Evolutionary conservation across 2,888 invertebrate genomes (phyloP), one percentile per base, ranked within the genome.

Genomic region (Sarcophaga subvicina): DNA sequence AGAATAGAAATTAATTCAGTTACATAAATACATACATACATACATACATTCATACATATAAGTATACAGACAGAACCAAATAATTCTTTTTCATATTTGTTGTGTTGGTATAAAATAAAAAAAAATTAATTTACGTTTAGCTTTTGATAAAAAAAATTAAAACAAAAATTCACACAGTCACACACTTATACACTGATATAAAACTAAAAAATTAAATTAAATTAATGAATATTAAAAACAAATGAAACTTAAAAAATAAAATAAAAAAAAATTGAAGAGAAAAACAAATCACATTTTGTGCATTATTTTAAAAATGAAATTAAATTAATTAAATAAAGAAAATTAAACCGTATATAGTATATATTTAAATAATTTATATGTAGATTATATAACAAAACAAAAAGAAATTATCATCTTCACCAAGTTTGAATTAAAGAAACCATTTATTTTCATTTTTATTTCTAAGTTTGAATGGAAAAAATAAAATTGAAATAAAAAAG

Each of bases 241-340:
- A 76, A 64, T 45, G 10, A 85, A 72, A 69, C 69, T 71, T 67
- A 66, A 71, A 85, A 75, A 80, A 64, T 67, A 66, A 64, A 63
- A 83, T 81, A n/a, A 11, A n/a, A 72, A 70, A 84, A 70, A 69
- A 37, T 54, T 54, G 12, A 54, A 54, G 5, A 54, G 76, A 69
- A 84, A 86, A 87, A 80, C 82, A 88, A 85, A 87, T 87, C 87
- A 87, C 87, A 84, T 87, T 84, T 87, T 87, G 87, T 87, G 87
- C 87, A 87, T 87, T 88, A 88, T 85, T 85, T 85, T 83, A 85
- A 88, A 80, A 85, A 88, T 73, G 85, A 85, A 88, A 85, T 83
- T 85, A 71, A 78, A 70, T 80, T 45, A 66, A 75, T 54, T 54
- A 14, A 54, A 54, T 54, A 14, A 54, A 54, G 49, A 47, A 70